Evolutionary conservation across 2,888 invertebrate genomes (phyloP), one percentile per base, ranked within the genome.

Genomic region (Helleia helle): DNA sequence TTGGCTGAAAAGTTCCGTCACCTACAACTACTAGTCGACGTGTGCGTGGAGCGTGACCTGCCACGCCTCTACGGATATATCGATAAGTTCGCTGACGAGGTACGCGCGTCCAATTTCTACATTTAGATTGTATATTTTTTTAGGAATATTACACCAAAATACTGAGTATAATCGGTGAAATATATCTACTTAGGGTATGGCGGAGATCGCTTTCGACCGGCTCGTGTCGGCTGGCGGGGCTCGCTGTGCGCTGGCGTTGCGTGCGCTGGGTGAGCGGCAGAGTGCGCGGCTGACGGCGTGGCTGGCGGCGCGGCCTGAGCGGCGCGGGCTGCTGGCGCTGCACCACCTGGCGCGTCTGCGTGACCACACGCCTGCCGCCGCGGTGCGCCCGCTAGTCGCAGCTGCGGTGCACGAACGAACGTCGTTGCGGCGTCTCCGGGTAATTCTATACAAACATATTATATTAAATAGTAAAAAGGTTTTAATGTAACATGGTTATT

Each of bases 1-100:
- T 73, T 97, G 30, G 96, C 95, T 0, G 97, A 97, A 74, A 96
- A 96, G 72, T 97, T 94, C 75, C 86, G 89, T 28, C 96, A 97
- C 71, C 95, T 95, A 62, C 91, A 92, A 54, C 88, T 92, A 29
- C 75, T 97, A 34, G 89, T 96, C 24, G 83, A 91, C 51, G 88
- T 96, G 54, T 97, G 96, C 64, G 93, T 95, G 62, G 72, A 85
- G 0, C 83, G 90, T 40, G 93, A 95, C 65, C 88, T 91, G 55
- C 62, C 62, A 0, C 55, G 62, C 0, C 64, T 83, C 2, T 62
- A 59, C 47, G 34, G 50, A 0, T 80, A 75, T 55, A 68, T 84
- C 48, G 74, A 83, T 50, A 75, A 75, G 49, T 81, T 76, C 42
- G 51, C 60, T 0, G 54, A 64, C n/a, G 65, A 80, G 75, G 84